Conservation (phyloP, 1,140 invertebrate genomes). For the Papilio dardanus region DNA sequence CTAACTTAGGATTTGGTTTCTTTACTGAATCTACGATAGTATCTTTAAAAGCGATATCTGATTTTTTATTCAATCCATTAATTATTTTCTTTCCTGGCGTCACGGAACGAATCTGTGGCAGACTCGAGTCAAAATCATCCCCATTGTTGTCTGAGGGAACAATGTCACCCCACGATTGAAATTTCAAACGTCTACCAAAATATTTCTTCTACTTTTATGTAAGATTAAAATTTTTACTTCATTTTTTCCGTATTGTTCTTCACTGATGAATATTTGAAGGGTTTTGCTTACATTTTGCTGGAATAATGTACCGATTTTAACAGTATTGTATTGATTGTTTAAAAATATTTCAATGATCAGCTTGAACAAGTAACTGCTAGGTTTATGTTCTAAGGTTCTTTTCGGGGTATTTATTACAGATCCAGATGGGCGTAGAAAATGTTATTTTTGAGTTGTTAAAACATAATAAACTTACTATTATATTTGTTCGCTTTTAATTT, state of each 20-base stretch:
- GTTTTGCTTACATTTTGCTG: not conserved
- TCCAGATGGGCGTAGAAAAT: too few species aligned
- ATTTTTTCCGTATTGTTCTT: not conserved
- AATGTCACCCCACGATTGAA: constrained; percentile 20
- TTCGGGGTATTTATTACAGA: too few species aligned
- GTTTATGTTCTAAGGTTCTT: too few species aligned
- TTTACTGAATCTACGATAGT: not conserved
- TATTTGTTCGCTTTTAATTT: too few species aligned
- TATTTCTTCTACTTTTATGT: constrained; percentile 18
- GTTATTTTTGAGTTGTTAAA: too few species aligned
- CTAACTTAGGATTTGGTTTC: not conserved
- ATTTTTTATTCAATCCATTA: constrained; percentile 23
- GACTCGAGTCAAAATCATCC: constrained; percentile 12
- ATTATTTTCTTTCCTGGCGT: not conserved
- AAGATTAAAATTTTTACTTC: not conserved
- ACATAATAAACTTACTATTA: too few species aligned
- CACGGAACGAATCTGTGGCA: not conserved
- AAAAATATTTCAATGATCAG: too few species aligned
- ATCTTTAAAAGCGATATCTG: not conserved
- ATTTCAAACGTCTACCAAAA: constrained; percentile 18
- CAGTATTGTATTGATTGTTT: too few species aligned
- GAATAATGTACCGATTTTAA: too few species aligned
- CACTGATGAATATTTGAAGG: not conserved
- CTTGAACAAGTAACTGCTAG: too few species aligned
- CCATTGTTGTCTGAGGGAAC: constrained; percentile 21